Conservation (phyloP, 2,797 vertebrate genomes). For the Coendou prehensilis region DNA sequence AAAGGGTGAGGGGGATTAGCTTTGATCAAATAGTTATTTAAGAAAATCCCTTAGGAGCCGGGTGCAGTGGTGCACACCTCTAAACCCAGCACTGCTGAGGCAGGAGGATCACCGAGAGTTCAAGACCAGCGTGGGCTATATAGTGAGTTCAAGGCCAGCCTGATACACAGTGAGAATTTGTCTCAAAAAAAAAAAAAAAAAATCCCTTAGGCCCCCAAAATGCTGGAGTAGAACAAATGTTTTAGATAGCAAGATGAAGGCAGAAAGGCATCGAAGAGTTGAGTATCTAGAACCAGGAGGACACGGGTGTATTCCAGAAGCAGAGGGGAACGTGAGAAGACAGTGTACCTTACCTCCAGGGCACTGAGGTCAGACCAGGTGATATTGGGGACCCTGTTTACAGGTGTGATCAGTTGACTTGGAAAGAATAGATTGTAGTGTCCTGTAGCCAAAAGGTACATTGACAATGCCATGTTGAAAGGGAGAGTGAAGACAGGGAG, state of each 20-base stretch:
- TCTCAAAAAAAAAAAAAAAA: background rate
- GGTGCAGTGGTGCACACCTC: background rate
- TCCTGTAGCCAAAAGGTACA: constrained; percentile 95
- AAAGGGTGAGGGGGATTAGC: background rate
- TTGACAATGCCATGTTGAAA: constrained; percentile 95
- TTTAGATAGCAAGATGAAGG: background rate
- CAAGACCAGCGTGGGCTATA: background rate
- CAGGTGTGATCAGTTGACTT: constrained; percentile 89
- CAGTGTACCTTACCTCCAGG: constrained; percentile 89
- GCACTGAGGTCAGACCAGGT: constrained; percentile 93
- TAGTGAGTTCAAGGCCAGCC: background rate
- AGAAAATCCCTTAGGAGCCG: background rate
- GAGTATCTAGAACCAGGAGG: background rate
- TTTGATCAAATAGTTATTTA: background rate
- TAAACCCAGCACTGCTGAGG: background rate
- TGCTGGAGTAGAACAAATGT: background rate
- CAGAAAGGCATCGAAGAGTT: background rate
- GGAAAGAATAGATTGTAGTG: constrained; percentile 95
- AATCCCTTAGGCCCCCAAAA: background rate
- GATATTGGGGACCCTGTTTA: constrained; percentile 91
- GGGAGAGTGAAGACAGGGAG: constrained; percentile 97
- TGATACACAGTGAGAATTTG: background rate
- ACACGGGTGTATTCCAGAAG: background rate
- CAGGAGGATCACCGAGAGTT: background rate
- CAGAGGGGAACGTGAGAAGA: background rate